Percentiles rank a stretch among this genome's conserved stretches.
These are phyloP conservation scores for Zaprionus davidi DNA, from an alignment of 1,140 invertebrate species.

Conservation along the genomic window DNA sequence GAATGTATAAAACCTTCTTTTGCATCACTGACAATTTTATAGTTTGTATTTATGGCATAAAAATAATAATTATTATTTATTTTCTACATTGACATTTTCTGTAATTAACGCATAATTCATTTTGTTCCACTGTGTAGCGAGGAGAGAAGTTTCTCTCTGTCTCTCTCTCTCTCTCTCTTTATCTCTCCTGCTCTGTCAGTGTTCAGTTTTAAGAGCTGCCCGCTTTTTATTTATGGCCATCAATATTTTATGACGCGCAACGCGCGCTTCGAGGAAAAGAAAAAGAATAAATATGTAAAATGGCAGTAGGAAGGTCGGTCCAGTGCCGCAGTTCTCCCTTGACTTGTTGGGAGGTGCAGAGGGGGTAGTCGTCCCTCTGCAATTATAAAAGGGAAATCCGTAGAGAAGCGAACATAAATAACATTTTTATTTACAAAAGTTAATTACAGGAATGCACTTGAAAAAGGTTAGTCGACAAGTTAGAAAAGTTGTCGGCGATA, in stretches of 20 bases:
- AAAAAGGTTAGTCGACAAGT: neutral
- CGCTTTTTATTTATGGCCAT: conserved; percentile 74
- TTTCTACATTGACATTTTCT: neutral
- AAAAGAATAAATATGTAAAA: conserved; percentile 26
- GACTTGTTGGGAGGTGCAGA: neutral
- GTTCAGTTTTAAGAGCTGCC: conserved; percentile 62
- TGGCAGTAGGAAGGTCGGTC: neutral
- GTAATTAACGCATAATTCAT: neutral
- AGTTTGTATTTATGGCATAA: neutral
- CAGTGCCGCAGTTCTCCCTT: too few species aligned
- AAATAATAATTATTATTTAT: neutral
- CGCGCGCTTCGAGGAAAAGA: conserved; percentile 34
- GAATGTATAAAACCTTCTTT: neutral
- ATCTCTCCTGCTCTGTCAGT: conserved; percentile 1
- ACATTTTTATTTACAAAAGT: conserved; percentile 6
- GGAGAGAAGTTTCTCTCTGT: neutral
- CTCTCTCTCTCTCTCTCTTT: neutral
- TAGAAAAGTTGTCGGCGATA: neutral
- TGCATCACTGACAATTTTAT: neutral
- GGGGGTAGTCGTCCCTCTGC: neutral
- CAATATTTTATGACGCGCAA: conserved; percentile 74
- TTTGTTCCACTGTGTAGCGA: conserved; percentile 1
- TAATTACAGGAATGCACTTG: conserved; percentile 4
- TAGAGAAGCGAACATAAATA: conserved; percentile 5
- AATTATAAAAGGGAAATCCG: conserved; percentile 8